phyloP scores from a whole-genome alignment of 2,888 invertebrate genomes.

The Ornithoptera priamus region DNA sequence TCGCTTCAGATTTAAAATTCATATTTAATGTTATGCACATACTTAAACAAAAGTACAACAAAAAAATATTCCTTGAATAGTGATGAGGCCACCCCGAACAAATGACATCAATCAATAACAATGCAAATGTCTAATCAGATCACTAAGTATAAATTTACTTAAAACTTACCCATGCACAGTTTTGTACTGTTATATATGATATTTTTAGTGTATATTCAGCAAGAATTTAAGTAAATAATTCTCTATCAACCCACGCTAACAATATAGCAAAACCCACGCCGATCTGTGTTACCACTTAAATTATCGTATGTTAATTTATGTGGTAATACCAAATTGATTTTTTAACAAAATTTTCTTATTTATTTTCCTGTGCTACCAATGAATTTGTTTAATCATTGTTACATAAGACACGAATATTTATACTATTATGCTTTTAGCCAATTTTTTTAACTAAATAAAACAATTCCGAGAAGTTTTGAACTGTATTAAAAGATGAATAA shows the following conservation, averaged over 20 bases:
- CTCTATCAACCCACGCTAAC: slow-evolving; percentile 70
- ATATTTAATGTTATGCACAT: slow-evolving; percentile 31
- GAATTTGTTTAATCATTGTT: not conserved
- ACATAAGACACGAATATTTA: not conserved
- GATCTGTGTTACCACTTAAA: slow-evolving; percentile 60
- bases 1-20: slow-evolving; percentile 15
- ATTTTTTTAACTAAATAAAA: too few relatives aligned
- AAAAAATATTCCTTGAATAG: slow-evolving; percentile 41
- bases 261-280: slow-evolving; percentile 71
- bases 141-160: slow-evolving; percentile 32
- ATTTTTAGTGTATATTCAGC: slow-evolving; percentile 33
- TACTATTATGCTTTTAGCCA: too few relatives aligned
- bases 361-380: not conserved
- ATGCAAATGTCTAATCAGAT: slow-evolving; percentile 39
- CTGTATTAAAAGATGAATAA: too few relatives aligned
- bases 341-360: not conserved
- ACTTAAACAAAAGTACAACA: slow-evolving; percentile 38
- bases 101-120: slow-evolving; percentile 67
- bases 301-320: not conserved
- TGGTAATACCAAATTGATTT: not conserved
- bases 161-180: slow-evolving; percentile 56
- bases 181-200: slow-evolving; percentile 33
- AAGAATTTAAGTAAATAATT: slow-evolving; percentile 45
- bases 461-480: too few relatives aligned
- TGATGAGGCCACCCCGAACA: slow-evolving; percentile 53